A percentile compares a stretch with the other conserved stretches of the same genome.
These are phyloP conservation scores for Synergus japonicus DNA, from an alignment of 2,888 invertebrate species.

Conservation along the genomic window DNA sequence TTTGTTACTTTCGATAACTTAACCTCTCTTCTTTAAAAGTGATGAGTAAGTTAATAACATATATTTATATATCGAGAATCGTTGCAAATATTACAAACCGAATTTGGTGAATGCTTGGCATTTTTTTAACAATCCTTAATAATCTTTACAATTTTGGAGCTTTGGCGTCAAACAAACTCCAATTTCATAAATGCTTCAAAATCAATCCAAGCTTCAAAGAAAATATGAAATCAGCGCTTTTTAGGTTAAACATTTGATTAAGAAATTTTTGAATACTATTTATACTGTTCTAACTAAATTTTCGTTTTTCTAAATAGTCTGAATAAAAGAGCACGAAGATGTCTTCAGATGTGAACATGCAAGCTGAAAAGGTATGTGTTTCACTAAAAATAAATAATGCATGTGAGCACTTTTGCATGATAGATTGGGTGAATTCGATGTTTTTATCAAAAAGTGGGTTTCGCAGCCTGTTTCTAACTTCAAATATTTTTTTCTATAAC, in stretches of 20 bases:
- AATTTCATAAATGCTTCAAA: neutral
- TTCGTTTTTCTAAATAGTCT: conserved; percentile 37
- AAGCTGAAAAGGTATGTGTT: conserved; percentile 69
- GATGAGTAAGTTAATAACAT: conserved; percentile 16
- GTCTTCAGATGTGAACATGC: conserved; percentile 73
- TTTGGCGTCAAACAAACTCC: neutral
- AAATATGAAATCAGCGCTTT: no score
- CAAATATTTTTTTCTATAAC: neutral
- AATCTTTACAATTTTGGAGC: neutral
- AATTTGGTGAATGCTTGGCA: neutral
- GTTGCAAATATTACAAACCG: neutral
- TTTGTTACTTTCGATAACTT: conserved; percentile 9
- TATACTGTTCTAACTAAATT: conserved; percentile 28
- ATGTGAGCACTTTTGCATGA: conserved; percentile 56
- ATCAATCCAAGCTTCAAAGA: neutral
- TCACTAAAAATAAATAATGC: conserved; percentile 37
- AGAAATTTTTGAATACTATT: neutral
- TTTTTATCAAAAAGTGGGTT: neutral
- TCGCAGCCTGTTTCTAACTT: neutral
- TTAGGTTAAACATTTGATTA: no score
- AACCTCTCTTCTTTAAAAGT: conserved; percentile 8
- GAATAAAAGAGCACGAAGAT: conserved; percentile 55
- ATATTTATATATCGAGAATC: neutral
- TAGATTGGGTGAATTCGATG: conserved; percentile 48
- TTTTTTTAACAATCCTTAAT: neutral